These are phyloP conservation scores for Drosophila anomelani DNA, from an alignment of 2,888 invertebrate genomes.

Conservation along the genomic window DNA sequence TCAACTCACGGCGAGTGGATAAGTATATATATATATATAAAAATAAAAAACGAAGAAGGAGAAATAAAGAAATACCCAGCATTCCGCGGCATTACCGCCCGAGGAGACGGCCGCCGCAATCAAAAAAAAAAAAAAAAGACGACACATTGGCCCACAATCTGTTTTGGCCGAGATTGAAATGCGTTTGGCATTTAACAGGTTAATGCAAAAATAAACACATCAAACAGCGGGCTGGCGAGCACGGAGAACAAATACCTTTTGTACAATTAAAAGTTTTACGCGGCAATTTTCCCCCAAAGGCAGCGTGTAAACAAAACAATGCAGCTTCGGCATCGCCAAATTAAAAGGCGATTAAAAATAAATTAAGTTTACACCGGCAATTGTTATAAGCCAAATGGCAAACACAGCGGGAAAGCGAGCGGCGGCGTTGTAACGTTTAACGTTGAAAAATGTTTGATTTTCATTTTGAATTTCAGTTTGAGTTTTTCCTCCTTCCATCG, in stretches of 20 bases:
- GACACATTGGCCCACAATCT: slow-evolving; percentile 71
- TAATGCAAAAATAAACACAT: slow-evolving; percentile 70
- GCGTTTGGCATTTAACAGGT: slow-evolving; percentile 71
- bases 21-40: neutral
- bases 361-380: slow-evolving; percentile 70
- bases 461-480: neutral
- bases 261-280: slow-evolving; percentile 73
- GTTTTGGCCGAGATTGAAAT: slow-evolving; percentile 52
- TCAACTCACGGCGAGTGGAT: slow-evolving; percentile 23
- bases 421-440: slow-evolving; percentile 31
- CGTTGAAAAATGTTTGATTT: slow-evolving; percentile 28
- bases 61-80: slow-evolving; percentile 27
- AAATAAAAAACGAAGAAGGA: neutral
- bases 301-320: slow-evolving; percentile 59
- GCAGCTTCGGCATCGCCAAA: slow-evolving; percentile 54
- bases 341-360: slow-evolving; percentile 80
- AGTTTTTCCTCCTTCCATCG: slow-evolving; percentile 3
- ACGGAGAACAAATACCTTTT: slow-evolving; percentile 49
- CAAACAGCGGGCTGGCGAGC: slow-evolving; percentile 28
- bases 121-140: slow-evolving; percentile 14
- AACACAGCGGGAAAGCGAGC: slow-evolving; percentile 28
- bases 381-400: slow-evolving; percentile 62
- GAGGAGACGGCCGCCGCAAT: neutral
- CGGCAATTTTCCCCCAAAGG: slow-evolving; percentile 50
- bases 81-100: slow-evolving; percentile 5